Evolutionary conservation across 2,797 vertebrate genomes (phyloP), one percentile per base, ranked within the genome.

Genomic region (Ataeniobius toweri): DNA sequence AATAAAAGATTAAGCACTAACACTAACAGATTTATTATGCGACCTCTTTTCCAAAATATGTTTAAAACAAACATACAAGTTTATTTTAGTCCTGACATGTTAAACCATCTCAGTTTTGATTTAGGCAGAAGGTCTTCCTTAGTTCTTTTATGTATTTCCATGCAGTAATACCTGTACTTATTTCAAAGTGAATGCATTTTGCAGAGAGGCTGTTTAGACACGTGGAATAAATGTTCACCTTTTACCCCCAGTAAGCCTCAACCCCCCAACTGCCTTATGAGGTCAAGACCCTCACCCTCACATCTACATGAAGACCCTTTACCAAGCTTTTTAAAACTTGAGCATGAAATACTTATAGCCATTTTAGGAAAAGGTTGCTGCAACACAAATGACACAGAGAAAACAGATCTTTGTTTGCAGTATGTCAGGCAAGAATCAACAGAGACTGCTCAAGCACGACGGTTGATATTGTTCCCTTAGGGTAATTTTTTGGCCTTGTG

Each of bases 171-270:
- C 31, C 44, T 46, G 26, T 39, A 69, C 63, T 53, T 63, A 71
- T 55, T 58, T 22, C 72, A 56, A 55, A 2, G 51, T 50, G 56
- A 63, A 28, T 36, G 51, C 8, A 10, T 70, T 56, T 65, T 31
- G 28, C 59, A 63, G 18, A 48, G 50, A 73, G 67, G 12, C 1
- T 89, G 87, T 89, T 90, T 87, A 80, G 77, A 90, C 86, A 89
- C 70, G 71, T 86, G 78, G 70, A 56, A 53, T 76, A 58, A 83
- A 83, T 89, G 76, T 77, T 13, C 24, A 36, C 13, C 55, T 8
- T 31, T 78, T 14, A 41, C 61, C 36, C 53, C 9, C 39, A 26
- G 65, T 39, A 71, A 39, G 67, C 68, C 67, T 83, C 53, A 14
- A 50, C 12, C 53, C 72, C 39, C 6, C 14, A 36, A 71, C 53